These are phyloP conservation scores for Drosophila fungiperda DNA, from an alignment of 2,888 invertebrate species.

Conservation along the genomic window DNA sequence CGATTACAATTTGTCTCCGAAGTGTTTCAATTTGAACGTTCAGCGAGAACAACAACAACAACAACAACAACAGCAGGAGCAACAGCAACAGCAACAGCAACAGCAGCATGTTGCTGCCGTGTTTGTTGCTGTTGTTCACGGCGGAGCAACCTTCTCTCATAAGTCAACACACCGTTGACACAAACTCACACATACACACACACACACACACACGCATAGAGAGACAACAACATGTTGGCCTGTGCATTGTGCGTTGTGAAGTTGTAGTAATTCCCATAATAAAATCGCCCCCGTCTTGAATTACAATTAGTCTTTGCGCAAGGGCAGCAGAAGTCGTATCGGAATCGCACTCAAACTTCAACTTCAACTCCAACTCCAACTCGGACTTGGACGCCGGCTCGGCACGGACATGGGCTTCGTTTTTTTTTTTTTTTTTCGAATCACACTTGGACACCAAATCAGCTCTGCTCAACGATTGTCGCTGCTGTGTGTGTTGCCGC, in stretches of 20 bases:
- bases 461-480: constrained; percentile 36
- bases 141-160: constrained; percentile 60
- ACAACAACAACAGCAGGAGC: constrained; percentile 28
- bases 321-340: constrained; percentile 57
- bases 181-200: constrained; percentile 34
- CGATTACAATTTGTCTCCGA: constrained; percentile 85
- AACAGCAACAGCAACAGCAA: constrained; percentile 39
- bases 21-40: constrained; percentile 84
- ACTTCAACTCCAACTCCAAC: constrained; percentile 4
- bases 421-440: not conserved
- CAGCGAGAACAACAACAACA: constrained; percentile 36
- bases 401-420: constrained; percentile 7
- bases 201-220: constrained; percentile 3
- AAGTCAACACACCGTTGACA: constrained; percentile 67
- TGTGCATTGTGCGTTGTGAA: constrained; percentile 48
- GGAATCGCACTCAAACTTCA: constrained; percentile 28
- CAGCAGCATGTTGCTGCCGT: constrained; percentile 67
- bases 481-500: constrained; percentile 20
- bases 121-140: constrained; percentile 34
- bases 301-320: constrained; percentile 81
- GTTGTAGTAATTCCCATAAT: constrained; percentile 84
- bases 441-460: constrained; percentile 21
- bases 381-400: constrained; percentile 13
- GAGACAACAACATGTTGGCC: constrained; percentile 17
- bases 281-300: constrained; percentile 84